These are phyloP conservation scores for Pissodes strobi DNA, from an alignment of 1,140 invertebrate genomes.

Conservation along the genomic window DNA sequence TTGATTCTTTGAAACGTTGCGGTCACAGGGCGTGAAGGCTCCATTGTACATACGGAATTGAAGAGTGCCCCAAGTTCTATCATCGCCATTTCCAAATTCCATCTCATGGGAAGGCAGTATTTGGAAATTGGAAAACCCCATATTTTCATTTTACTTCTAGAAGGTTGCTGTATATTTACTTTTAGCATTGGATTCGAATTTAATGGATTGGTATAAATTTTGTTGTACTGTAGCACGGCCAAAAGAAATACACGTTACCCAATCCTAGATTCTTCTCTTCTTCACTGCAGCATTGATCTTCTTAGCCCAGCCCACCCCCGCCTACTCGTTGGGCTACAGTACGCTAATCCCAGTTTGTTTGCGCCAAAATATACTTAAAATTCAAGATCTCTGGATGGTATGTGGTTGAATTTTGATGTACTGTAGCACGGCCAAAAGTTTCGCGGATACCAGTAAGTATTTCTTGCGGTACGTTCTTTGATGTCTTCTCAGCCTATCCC, in stretches of 20 bases:
- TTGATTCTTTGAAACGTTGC: constrained; percentile 16
- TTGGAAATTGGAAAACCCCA: constrained; percentile 1
- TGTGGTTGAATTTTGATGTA: constrained; percentile 48
- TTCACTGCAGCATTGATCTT: constrained; percentile 37
- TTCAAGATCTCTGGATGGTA: too few species aligned
- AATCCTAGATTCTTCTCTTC: background rate
- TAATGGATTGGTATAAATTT: too few species aligned
- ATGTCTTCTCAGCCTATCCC: constrained; percentile 50
- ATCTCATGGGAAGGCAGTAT: background rate
- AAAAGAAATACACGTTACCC: constrained; percentile 32
- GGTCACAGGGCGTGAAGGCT: constrained; percentile 40
- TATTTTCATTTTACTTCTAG: constrained; percentile 1
- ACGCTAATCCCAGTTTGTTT: background rate
- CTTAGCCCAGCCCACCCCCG: constrained; percentile 48
- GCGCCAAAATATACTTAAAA: too few species aligned
- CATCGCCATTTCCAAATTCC: constrained; percentile 23
- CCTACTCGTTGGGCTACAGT: constrained; percentile 56
- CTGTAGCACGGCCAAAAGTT: constrained; percentile 53
- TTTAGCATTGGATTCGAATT: too few species aligned
- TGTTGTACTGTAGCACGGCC: constrained; percentile 54
- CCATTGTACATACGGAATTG: constrained; percentile 51
- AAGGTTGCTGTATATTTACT: background rate
- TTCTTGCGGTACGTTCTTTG: too few species aligned
- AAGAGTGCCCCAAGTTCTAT: constrained; percentile 39
- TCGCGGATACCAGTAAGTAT: too few species aligned